Percentiles rank a stretch among this genome's conserved stretches.
These are phyloP conservation scores for Aurelia sp. DNA, from an alignment of 30 jellyfish, hydroid and myxozoan genomes.

Conservation along the genomic window DNA sequence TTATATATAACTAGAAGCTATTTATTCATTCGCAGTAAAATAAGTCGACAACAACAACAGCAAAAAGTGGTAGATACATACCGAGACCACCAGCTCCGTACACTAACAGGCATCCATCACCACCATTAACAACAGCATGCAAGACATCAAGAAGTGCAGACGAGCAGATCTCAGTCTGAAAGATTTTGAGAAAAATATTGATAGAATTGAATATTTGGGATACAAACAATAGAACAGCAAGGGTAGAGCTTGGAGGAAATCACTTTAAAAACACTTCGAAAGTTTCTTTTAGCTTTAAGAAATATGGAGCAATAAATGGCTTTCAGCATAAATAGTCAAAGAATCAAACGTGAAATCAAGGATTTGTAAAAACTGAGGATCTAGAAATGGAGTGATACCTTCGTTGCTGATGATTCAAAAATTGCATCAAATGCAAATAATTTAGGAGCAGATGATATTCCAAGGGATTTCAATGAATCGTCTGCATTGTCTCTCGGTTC, in stretches of 20 bases:
- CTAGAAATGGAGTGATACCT: conserved; percentile 52
- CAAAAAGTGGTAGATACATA: neutral
- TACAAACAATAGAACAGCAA: no score
- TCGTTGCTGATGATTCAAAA: conserved; percentile 76
- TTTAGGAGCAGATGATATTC: conserved; percentile 76
- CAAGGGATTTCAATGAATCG: conserved; percentile 36
- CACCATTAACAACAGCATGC: conserved; percentile 96
- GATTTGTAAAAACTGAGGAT: neutral
- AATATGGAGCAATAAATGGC: no score
- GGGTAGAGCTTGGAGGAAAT: no score
- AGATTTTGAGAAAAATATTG: neutral
- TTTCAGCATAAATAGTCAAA: no score
- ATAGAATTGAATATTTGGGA: neutral
- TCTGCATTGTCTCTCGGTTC: conserved; percentile 73
- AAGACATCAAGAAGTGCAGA: conserved; percentile 86
- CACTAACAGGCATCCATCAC: conserved; percentile 88
- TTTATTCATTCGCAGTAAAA: no score
- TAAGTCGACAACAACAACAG: no score
- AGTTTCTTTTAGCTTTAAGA: no score
- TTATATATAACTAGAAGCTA: no score
- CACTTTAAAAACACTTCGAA: no score
- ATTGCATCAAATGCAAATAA: conserved; percentile 86
- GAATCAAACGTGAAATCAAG: no score
- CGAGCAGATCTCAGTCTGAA: conserved; percentile 76
- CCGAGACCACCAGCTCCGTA: conserved; percentile 88